These are phyloP conservation scores for Thryonomys swinderianus DNA, from an alignment of 2,113 vertebrate genomes.

Conservation along the genomic window DNA sequence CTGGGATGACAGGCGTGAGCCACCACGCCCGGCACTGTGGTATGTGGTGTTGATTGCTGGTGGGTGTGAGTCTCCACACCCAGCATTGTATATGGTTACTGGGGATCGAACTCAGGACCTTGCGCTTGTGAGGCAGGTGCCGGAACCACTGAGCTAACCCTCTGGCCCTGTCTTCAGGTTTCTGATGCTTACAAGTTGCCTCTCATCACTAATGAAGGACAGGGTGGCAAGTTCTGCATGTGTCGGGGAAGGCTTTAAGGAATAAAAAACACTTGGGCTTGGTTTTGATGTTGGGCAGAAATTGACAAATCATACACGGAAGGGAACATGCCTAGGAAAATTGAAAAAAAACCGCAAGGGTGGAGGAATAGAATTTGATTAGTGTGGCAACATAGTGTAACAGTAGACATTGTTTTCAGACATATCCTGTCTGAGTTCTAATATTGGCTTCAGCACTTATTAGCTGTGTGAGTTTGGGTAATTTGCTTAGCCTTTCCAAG, in stretches of 20 bases:
- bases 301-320: neutral
- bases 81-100: too few species aligned
- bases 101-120: too few species aligned
- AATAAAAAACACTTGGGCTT: neutral
- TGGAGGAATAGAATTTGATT: neutral
- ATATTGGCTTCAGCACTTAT: neutral
- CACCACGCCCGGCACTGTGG: too few species aligned
- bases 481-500: constrained; percentile 10
- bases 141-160: too few species aligned
- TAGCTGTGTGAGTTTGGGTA: neutral
- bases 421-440: neutral
- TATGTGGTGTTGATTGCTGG: too few species aligned
- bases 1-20: too few species aligned
- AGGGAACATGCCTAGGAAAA: neutral
- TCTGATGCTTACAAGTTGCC: neutral
- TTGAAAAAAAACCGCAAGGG: neutral
- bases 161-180: constrained; percentile 4
- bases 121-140: too few species aligned
- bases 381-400: neutral
- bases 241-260: neutral
- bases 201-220: neutral
- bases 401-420: neutral
- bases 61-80: too few species aligned
- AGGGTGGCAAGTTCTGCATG: neutral
- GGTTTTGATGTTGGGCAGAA: neutral